Evolutionary conservation across 2,888 invertebrate species (phyloP).

Genomic region (Apoda limacodes): DNA sequence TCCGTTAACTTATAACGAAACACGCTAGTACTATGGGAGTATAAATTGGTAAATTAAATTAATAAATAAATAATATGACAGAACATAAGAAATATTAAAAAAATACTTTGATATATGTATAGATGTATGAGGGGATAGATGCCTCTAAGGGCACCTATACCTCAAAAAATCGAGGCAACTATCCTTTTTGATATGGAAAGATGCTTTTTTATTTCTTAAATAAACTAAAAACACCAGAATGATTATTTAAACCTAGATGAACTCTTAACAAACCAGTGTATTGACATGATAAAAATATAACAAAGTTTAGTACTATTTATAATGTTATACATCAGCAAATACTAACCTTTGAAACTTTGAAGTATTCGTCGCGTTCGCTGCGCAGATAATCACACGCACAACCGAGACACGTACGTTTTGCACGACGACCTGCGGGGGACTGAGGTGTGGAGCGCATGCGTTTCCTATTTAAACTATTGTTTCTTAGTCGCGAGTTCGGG

Average conservation of each 20-base stretch:
- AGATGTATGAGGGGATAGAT: slow-evolving; percentile 10
- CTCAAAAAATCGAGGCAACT: slow-evolving; percentile 15
- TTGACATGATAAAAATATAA: slow-evolving; percentile 15
- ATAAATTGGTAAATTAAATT: no score
- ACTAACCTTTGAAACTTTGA: slow-evolving; percentile 13
- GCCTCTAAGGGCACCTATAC: slow-evolving; percentile 15
- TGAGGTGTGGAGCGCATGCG: slow-evolving; percentile 8
- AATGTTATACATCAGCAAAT: slow-evolving; percentile 12
- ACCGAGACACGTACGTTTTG: slow-evolving; percentile 19
- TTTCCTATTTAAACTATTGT: slow-evolving; percentile 6
- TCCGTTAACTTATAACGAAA: no score
- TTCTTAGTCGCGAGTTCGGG: slow-evolving; percentile 8
- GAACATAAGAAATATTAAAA: slow-evolving; percentile 2
- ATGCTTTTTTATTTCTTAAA: slow-evolving; percentile 15
- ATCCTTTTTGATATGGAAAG: slow-evolving; percentile 16
- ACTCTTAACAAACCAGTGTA: slow-evolving; percentile 11
- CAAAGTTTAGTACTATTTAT: slow-evolving; percentile 11
- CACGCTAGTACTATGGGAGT: no score
- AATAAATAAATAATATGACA: slow-evolving; percentile 3
- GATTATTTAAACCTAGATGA: slow-evolving; percentile 13
- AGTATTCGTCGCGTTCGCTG: slow-evolving; percentile 11
- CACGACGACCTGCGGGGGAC: slow-evolving; percentile 33
- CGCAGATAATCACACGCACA: slow-evolving; percentile 10
- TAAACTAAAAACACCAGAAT: slow-evolving; percentile 15
- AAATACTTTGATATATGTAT: neutral